phyloP scores from a whole-genome alignment of 2,113 vertebrate genomes.

The Lophura nycthemera region DNA sequence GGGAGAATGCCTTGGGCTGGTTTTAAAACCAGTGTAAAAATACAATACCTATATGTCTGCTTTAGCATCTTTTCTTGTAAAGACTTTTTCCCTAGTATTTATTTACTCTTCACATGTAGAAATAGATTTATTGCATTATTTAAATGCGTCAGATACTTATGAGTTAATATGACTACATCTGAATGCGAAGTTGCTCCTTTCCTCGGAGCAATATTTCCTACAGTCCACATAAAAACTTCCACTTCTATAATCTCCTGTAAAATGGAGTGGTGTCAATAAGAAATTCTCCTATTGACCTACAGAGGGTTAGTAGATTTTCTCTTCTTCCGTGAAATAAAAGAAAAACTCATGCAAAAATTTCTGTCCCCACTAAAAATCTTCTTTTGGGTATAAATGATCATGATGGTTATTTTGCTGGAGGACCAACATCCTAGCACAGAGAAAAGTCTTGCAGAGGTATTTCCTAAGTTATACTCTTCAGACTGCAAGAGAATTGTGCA shows the following conservation, averaged over 20 bases:
- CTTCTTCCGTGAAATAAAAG: background rate
- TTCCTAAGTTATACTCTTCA: background rate
- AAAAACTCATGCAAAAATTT: background rate
- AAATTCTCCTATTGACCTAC: background rate
- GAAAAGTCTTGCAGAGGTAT: rapidly evolving
- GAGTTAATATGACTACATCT: background rate
- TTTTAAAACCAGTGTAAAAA: slow-evolving; percentile 71
- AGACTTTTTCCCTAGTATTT: background rate
- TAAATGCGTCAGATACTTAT: background rate
- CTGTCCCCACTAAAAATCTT: background rate
- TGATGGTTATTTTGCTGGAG: background rate
- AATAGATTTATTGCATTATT: background rate
- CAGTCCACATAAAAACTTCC: background rate
- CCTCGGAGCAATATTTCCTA: background rate
- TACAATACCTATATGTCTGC: slow-evolving; percentile 58
- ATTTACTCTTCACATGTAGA: slow-evolving; percentile 18
- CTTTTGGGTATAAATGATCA: rapidly evolving
- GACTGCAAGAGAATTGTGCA: background rate
- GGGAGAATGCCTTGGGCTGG: slow-evolving; percentile 83
- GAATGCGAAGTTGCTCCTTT: background rate
- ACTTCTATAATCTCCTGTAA: background rate
- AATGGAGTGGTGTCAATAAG: background rate
- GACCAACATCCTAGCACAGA: rapidly evolving
- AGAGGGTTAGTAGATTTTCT: background rate
- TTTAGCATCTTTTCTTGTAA: slow-evolving; percentile 17